phyloP scores from a whole-genome alignment of 2,113 vertebrate genomes.

The Leptocoma aspasia region DNA sequence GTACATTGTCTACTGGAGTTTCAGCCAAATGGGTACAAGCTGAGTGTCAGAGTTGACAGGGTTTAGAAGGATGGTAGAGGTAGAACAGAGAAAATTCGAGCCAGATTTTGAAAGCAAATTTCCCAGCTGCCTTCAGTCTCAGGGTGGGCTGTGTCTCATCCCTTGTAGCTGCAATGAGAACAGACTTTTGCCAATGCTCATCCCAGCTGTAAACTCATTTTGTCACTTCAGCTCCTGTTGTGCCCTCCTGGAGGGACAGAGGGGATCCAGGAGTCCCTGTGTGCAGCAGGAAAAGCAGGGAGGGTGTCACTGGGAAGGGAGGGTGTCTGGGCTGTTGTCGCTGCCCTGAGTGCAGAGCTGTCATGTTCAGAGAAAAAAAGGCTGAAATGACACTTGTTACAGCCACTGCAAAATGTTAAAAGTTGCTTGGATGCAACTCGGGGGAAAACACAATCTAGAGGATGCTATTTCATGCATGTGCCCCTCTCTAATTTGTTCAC shows the following conservation, averaged over 20 bases:
- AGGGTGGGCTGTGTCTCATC: background rate
- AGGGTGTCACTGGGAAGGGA: background rate
- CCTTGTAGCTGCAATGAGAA: background rate
- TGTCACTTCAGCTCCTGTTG: rapidly evolving
- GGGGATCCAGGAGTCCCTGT: background rate
- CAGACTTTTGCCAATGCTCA: background rate
- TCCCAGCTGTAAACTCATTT: background rate
- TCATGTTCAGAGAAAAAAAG: background rate
- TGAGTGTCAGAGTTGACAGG: background rate
- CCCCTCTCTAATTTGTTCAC: background rate
- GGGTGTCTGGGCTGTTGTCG: rapidly evolving
- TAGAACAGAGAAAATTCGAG: background rate
- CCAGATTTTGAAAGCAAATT: background rate
- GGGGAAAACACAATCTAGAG: background rate
- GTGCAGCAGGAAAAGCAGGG: background rate
- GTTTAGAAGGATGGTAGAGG: background rate
- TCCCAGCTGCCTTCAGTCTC: background rate
- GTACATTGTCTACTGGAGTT: background rate
- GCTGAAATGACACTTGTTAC: background rate
- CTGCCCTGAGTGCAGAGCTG: background rate
- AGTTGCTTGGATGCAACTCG: background rate
- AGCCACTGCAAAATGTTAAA: background rate
- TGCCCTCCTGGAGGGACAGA: background rate
- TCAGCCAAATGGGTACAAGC: background rate
- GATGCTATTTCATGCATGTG: background rate